Percentiles rank a stretch among this genome's conserved stretches.
These are phyloP conservation scores for Ondatra zibethicus DNA, from an alignment of 2,113 vertebrate species.

Conservation along the genomic window DNA sequence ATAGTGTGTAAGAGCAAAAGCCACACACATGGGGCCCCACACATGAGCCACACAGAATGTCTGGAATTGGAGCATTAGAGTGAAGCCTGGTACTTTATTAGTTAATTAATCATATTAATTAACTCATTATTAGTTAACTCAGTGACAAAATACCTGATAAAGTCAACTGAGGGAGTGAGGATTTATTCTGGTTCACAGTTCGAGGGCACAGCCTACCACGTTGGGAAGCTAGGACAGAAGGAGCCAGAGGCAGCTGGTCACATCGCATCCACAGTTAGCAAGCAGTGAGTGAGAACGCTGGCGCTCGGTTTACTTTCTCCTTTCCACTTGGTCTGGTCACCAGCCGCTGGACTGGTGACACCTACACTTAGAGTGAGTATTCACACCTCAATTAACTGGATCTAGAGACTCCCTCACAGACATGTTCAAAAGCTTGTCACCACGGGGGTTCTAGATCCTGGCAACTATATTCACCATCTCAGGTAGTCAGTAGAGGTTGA, in stretches of 20 bases:
- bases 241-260: neutral
- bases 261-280: neutral
- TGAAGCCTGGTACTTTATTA: fast-evolving
- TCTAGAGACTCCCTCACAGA: neutral
- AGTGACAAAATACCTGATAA: neutral
- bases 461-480: neutral
- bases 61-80: fast-evolving
- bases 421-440: neutral
- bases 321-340: neutral
- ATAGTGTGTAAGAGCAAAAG: fast-evolving
- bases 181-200: neutral
- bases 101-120: too few species aligned
- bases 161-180: neutral
- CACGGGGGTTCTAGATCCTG: neutral
- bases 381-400: neutral
- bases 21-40: neutral
- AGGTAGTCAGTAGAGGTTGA: neutral
- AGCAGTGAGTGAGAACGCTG: neutral
- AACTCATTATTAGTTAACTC: neutral
- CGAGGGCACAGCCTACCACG: neutral
- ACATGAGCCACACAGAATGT: fast-evolving
- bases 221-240: neutral
- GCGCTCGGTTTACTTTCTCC: neutral
- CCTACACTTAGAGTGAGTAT: neutral
- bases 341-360: neutral